A percentile compares a stretch with the other conserved stretches of the same genome.
Evolutionary conservation across 2,113 vertebrate genomes (phyloP).

Genomic region (Speoplatyrhinus poulsoni): DNA sequence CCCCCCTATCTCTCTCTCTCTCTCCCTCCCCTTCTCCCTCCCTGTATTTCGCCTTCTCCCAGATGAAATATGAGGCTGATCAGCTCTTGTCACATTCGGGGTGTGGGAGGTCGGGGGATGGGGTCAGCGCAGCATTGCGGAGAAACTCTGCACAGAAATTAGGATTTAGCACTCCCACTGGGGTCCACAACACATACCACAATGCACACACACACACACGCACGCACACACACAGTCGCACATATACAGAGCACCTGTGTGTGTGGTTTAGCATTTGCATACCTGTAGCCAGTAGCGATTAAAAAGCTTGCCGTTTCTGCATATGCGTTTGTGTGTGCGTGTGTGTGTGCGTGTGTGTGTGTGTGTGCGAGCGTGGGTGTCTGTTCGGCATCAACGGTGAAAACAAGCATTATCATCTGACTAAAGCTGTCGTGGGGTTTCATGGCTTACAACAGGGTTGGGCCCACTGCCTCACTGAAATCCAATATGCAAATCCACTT

Average conservation of each 20-base stretch:
- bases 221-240: neutral
- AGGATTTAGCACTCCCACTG: slow-evolving; percentile 58
- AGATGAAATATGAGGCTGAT: slow-evolving; percentile 74
- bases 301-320: too few species aligned
- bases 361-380: slow-evolving; percentile 35
- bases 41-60: slow-evolving; percentile 18
- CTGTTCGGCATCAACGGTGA: slow-evolving; percentile 66
- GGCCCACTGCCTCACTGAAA: slow-evolving; percentile 64
- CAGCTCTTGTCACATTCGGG: slow-evolving; percentile 65
- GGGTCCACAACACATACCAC: slow-evolving; percentile 1
- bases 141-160: slow-evolving; percentile 60
- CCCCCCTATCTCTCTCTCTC: neutral
- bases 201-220: neutral
- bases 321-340: slow-evolving; percentile 20
- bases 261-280: slow-evolving; percentile 18
- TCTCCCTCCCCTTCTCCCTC: neutral
- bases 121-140: slow-evolving; percentile 58
- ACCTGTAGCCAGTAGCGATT: neutral
- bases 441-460: slow-evolving; percentile 62
- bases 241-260: slow-evolving; percentile 5
- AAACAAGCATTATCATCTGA: slow-evolving; percentile 78
- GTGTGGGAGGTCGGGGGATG: slow-evolving; percentile 63
- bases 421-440: slow-evolving; percentile 72
- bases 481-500: slow-evolving; percentile 81
- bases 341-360: slow-evolving; percentile 27